Evolutionary conservation across 64 coral and sea anemone genomes (phyloP), one percentile per base, ranked within the genome.

Genomic region (Platygyra sinensis): DNA sequence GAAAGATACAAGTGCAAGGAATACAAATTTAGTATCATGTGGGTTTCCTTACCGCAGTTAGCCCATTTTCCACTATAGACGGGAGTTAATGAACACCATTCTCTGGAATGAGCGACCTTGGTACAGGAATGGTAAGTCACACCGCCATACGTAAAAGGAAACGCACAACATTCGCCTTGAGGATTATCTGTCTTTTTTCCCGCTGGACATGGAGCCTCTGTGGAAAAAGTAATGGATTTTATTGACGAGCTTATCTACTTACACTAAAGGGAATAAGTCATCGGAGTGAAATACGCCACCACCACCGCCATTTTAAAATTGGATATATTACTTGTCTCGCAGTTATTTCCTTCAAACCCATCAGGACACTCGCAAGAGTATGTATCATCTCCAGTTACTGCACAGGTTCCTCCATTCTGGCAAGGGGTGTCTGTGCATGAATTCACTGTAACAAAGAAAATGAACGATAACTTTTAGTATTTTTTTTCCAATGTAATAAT

Each of bases 131-230:
- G 1, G 77, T 79, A 79, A 2, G n/a, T 57, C 3, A 28, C n/a
- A 11, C 77, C 77, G 60, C 51, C 51, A 54, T 79, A 79, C 50
- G 0, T 14, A 27, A 79, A 79, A 54, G 77, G 77, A 79, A 79
- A 57, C 60, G 25, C 77, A 79, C 77, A 79, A 28, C 77, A 79
- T 7, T 24, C n/a, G 50, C 77, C 46, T 9, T 79, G n/a, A 10
- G 19, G 50, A 50, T 57, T 24, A 22, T 49, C 50, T 27, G 50
- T 55, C 19, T 27, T 79, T 28, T 59, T 54, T 8, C 24, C 77
- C 30, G 77, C 51, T 15, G 50, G 77, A 79, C 77, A 79, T 67
- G 63, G 18, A 67, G 25, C 15, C 54, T 16, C 54, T 57, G 54
- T 57, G 54, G 54, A 57, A 57, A 14, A 57, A 57, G 10, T 16